Evolutionary conservation across 2,113 vertebrate genomes (phyloP), one percentile per base, ranked within the genome.

Genomic region (Leptobrachium ailaonicum): DNA sequence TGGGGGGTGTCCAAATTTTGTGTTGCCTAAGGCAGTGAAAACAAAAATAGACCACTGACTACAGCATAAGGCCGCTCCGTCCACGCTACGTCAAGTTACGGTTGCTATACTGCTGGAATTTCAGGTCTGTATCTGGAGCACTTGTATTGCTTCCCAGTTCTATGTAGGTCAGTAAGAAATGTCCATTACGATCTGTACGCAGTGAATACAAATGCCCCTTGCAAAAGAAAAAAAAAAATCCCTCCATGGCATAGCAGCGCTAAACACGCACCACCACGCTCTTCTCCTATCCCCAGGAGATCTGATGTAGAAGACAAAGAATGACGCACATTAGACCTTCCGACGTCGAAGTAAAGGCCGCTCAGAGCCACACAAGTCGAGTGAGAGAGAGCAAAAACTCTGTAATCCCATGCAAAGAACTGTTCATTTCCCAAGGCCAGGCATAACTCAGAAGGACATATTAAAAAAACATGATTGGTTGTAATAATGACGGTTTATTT

Each of bases 91-190:
- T 50, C 47, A 45, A 54, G 47, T 44, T 50, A 54, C 20, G 41
- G 20, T 41, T 50, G 11, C 12, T 75, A 40, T 62, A 50, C 78
- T 41, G 11, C 72, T 47, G 12, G 53, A 14, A 56, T n/a, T 45
- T 14, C 11, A 14, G 62, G 63, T 62, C 71, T 73, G 45, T 77
- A 69, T 58, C 41, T 69, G 67, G 78, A 73, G 73, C 66, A 63
- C 63, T 12, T 42, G 45, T 64, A 50, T 81, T 81, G 64, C 66
- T 62, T 73, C 60, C 54, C 13, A 14, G 50, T 43, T 44, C 50
- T 81, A 81, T 69, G 50, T 75, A 75, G 79, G 71, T 81, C 79
- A 81, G 71, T 58, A 75, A 64, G 53, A 75, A 81, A 68, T 14
- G 64, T 69, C 79, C 64, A 81, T 75, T 80, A 60, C 64, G 62